A percentile compares a stretch with the other conserved stretches of the same genome.
Conservation (phyloP, 2,797 vertebrate species). For the Pachyuromys duprasi region DNA sequence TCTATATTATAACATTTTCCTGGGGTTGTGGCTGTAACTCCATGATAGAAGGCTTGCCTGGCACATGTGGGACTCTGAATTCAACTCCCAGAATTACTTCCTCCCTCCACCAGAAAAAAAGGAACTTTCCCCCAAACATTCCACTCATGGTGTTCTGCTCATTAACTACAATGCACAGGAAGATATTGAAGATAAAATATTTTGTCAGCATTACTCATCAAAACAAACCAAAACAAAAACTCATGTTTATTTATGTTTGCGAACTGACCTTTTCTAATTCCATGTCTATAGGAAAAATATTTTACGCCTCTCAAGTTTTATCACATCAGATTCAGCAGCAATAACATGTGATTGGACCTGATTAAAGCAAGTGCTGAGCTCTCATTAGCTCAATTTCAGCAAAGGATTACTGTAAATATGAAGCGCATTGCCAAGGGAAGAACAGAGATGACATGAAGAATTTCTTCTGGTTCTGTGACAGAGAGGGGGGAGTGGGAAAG, state of each 20-base stretch:
- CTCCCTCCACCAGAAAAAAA: neutral
- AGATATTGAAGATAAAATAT: neutral
- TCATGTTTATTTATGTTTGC: slow-evolving; percentile 30
- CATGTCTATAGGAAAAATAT: slow-evolving; percentile 10
- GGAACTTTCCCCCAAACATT: neutral
- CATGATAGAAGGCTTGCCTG: neutral
- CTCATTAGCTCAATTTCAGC: neutral
- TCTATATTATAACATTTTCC: neutral
- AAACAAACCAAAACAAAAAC: neutral
- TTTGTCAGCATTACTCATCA: neutral
- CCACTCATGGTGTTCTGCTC: neutral
- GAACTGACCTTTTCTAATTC: slow-evolving; percentile 26
- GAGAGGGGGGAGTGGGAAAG: accelerated
- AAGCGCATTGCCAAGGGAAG: neutral
- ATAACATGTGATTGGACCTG: neutral
- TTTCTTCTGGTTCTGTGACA: neutral
- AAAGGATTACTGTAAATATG: neutral
- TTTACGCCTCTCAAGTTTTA: neutral
- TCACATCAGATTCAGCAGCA: neutral
- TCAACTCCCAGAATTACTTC: neutral
- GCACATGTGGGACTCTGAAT: neutral
- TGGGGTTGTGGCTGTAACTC: neutral
- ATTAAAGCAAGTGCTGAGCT: neutral
- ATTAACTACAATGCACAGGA: neutral
- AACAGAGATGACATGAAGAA: neutral